Evolutionary conservation across 2,797 vertebrate genomes (phyloP).

Genomic region (Lycodopsis pacificus): DNA sequence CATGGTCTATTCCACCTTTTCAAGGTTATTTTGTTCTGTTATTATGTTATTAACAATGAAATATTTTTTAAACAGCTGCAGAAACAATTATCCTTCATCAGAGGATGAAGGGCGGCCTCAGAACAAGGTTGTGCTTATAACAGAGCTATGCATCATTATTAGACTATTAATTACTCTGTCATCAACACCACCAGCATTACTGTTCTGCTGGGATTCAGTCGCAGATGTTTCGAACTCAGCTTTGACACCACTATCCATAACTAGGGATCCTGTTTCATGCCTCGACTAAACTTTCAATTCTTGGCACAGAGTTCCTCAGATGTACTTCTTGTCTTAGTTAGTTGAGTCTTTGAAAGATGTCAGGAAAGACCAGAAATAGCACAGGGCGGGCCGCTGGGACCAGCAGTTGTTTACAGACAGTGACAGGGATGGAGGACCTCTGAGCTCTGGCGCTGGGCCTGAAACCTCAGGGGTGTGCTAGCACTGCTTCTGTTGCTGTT

Average conservation of each 20-base stretch:
- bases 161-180: conserved; percentile 81
- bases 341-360: conserved; percentile 73
- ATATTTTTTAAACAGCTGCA: conserved; percentile 74
- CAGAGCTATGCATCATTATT: conserved; percentile 83
- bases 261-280: conserved; percentile 20
- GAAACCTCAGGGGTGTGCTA: conserved; percentile 68
- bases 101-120: conserved; percentile 76
- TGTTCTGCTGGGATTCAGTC: conserved; percentile 60
- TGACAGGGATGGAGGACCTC: conserved; percentile 84
- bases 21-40: conserved; percentile 55
- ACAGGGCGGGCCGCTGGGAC: conserved; percentile 66
- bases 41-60: conserved; percentile 64
- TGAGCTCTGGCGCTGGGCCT: conserved; percentile 70
- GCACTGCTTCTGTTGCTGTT: conserved; percentile 66
- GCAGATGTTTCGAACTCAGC: conserved; percentile 60
- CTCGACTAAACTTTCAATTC: conserved; percentile 54
- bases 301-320: conserved; percentile 40
- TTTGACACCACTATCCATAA: conserved; percentile 61
- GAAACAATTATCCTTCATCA: conserved; percentile 79
- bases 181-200: conserved; percentile 60
- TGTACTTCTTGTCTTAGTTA: conserved; percentile 60
- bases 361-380: conserved; percentile 74
- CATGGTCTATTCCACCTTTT: conserved; percentile 17
- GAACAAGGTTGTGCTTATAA: conserved; percentile 67
- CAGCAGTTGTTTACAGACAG: conserved; percentile 80